Percentiles rank a stretch among this genome's conserved stretches.
Conservation (phyloP, 37 sponge, comb jelly and placozoan species). For the Tethya wilhelma region DNA sequence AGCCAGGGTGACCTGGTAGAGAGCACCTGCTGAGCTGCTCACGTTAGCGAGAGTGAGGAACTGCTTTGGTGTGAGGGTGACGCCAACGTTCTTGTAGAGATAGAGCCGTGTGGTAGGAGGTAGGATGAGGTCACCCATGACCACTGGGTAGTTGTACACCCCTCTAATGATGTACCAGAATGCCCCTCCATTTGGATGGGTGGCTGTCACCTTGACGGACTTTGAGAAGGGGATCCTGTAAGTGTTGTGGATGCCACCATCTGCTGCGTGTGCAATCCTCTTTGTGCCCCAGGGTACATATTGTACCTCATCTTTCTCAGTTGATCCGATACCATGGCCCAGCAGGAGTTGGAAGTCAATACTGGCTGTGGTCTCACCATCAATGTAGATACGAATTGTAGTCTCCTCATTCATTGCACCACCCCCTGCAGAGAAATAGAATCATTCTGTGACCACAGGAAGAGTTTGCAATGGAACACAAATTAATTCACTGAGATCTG, state of each 20-base stretch:
- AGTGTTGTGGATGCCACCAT: constrained; percentile 49
- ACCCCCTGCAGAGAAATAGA: constrained; percentile 18
- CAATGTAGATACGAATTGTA: constrained; percentile 76
- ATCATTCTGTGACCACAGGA: neutral
- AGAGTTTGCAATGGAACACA: neutral
- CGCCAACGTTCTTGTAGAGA: constrained; percentile 68
- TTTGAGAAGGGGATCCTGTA: constrained; percentile 69
- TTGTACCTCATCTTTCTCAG: constrained; percentile 1
- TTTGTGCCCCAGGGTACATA: constrained; percentile 73
- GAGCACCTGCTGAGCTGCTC: constrained; percentile 39
- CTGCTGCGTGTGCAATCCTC: constrained; percentile 37
- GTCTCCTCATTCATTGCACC: constrained; percentile 58
- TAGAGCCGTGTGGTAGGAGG: constrained; percentile 60
- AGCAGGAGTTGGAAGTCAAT: constrained; percentile 69
- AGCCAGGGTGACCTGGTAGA: constrained; percentile 65
- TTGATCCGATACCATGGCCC: constrained; percentile 72
- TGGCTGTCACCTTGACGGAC: constrained; percentile 70
- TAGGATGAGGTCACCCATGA: constrained; percentile 68
- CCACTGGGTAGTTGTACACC: constrained; percentile 70
- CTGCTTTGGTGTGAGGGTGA: constrained; percentile 31
- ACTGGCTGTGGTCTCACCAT: constrained; percentile 63
- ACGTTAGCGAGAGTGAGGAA: constrained; percentile 68
- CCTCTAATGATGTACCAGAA: constrained; percentile 86
- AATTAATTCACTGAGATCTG: neutral
- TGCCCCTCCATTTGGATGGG: constrained; percentile 25